Percentiles rank a stretch among this genome's conserved stretches.
These are phyloP conservation scores for Paraescarpia echinospica DNA, from an alignment of 1,140 invertebrate species.

Conservation along the genomic window DNA sequence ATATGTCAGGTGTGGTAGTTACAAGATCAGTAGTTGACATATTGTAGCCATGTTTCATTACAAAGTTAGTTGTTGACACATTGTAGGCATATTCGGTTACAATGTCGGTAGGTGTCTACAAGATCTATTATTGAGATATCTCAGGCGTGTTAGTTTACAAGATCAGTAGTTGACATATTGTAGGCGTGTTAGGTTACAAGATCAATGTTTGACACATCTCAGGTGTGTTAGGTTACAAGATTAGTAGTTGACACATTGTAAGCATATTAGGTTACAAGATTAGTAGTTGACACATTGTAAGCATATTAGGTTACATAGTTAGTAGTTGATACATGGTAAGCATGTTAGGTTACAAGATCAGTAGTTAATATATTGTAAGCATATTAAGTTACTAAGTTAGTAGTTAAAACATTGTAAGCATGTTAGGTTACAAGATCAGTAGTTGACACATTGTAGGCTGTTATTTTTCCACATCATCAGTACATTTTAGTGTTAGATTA, in stretches of 20 bases:
- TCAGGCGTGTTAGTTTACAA: neutral
- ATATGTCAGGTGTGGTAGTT: no score
- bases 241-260: neutral
- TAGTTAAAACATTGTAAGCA: neutral
- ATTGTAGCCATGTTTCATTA: no score
- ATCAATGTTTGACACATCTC: neutral
- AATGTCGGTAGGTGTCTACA: no score
- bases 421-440: neutral
- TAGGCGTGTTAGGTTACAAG: neutral
- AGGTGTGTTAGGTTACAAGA: neutral
- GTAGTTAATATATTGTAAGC: neutral
- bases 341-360: constrained; percentile 7
- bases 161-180: neutral
- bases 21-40: no score
- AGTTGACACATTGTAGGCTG: neutral
- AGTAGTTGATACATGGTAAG: neutral
- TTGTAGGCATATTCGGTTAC: no score
- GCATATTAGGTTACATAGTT: neutral
- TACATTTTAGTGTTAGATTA: no score
- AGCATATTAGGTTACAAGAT: neutral
- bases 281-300: neutral
- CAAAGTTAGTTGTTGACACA: no score
- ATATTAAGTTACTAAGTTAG: neutral
- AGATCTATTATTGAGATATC: no score
- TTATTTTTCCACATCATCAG: no score